phyloP scores from a whole-genome alignment of 2,888 invertebrate genomes.

The Ochlodes sylvanus region DNA sequence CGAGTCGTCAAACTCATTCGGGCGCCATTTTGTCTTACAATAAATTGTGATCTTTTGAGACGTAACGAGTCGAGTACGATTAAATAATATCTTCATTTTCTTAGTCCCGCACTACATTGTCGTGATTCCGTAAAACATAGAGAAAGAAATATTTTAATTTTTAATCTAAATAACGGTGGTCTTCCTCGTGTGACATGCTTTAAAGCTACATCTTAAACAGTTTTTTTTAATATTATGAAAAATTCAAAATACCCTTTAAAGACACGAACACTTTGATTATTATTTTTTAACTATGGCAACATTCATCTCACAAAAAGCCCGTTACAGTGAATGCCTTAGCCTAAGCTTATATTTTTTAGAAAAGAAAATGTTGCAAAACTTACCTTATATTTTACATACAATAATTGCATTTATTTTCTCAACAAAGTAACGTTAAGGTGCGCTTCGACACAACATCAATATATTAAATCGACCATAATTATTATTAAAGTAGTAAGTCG shows the following conservation, averaged over 20 bases:
- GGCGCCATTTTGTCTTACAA: slow-evolving; percentile 29
- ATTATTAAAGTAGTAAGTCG: too few relatives aligned
- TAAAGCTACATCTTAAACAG: slow-evolving; percentile 74
- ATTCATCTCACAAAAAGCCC: slow-evolving; percentile 58
- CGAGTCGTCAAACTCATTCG: slow-evolving; percentile 23
- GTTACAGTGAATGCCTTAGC: slow-evolving; percentile 63
- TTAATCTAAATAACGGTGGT: slow-evolving; percentile 79
- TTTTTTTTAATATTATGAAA: slow-evolving; percentile 45
- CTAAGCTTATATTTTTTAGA: slow-evolving; percentile 61
- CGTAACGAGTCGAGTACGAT: slow-evolving; percentile 35
- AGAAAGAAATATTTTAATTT: slow-evolving; percentile 49
- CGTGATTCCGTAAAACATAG: slow-evolving; percentile 50
- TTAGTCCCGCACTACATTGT: slow-evolving; percentile 70
- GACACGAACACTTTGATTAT: slow-evolving; percentile 58
- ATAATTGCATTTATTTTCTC: slow-evolving; percentile 59
- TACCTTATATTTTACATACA: slow-evolving; percentile 57
- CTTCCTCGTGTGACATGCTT: slow-evolving; percentile 76
- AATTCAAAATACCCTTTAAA: slow-evolving; percentile 51
- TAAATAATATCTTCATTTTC: slow-evolving; percentile 41
- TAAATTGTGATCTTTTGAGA: slow-evolving; percentile 27
- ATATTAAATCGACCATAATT: slow-evolving; percentile 55
- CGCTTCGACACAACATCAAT: slow-evolving; percentile 76
- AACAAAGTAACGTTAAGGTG: slow-evolving; percentile 60
- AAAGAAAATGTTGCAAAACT: slow-evolving; percentile 61
- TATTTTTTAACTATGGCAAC: slow-evolving; percentile 77